Conservation (phyloP, 2,888 invertebrate genomes). For the Hymenopus coronatus region DNA sequence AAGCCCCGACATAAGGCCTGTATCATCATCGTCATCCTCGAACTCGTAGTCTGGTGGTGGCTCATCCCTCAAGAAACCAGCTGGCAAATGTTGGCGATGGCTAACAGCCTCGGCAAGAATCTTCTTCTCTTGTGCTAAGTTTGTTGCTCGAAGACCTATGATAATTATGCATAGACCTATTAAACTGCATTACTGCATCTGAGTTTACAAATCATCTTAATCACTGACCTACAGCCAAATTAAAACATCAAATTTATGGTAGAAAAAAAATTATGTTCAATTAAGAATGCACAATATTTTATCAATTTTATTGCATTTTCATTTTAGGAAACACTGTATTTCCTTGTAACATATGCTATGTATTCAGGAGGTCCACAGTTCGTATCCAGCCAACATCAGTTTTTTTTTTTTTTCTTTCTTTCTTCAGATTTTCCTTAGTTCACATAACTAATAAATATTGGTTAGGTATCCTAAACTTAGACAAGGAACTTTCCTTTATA, state of each 20-base stretch:
- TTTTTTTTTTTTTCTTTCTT: too few species aligned
- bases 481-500: too few species aligned
- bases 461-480: too few species aligned
- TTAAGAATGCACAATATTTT: too few species aligned
- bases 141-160: constrained; percentile 30
- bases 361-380: too few species aligned
- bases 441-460: too few species aligned
- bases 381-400: too few species aligned
- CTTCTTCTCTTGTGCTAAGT: constrained; percentile 35
- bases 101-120: constrained; percentile 24
- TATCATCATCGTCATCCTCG: constrained; percentile 22
- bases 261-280: too few species aligned
- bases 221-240: not conserved
- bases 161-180: not conserved
- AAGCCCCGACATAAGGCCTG: not conserved
- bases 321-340: too few species aligned
- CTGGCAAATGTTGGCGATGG: not conserved
- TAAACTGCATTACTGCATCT: not conserved
- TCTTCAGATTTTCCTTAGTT: too few species aligned
- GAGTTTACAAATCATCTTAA: not conserved
- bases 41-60: constrained; percentile 20
- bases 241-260: not conserved
- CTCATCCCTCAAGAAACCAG: not conserved
- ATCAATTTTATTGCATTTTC: too few species aligned
- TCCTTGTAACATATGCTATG: too few species aligned